Evolutionary conservation across 2,797 vertebrate species (phyloP), one percentile per base, ranked within the genome.

Genomic region (Sebastes ruberrimus): DNA sequence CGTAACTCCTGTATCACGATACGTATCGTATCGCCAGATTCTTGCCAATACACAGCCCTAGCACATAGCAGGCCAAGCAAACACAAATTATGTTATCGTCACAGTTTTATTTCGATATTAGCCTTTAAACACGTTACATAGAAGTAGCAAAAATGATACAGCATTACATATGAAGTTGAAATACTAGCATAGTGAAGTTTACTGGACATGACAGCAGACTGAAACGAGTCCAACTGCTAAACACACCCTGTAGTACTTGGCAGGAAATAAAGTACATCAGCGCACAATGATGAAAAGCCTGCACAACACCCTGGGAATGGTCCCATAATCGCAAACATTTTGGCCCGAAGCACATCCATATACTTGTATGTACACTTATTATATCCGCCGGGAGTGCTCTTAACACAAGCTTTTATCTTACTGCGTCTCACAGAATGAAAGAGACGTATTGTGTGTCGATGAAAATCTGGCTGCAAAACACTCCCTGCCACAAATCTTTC

Each of bases 81-180:
- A 62, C 10, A 22, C 14, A 80, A 70, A 62, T 46, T 25, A 27
- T 69, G 73, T 86, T 83, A 84, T 76, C 23, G 75, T 95, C 92
- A 92, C 90, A 94, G 89, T 92, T 88, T 95, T 91, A 88, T 95
- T 95, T 94, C 84, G 90, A 78, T 92, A 90, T 88, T 82, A 84
- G 86, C 81, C 72, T 81, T 91, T 90, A 94, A 74, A 91, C 70
- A 79, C 52, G 82, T 84, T 87, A 87, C 88, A 91, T 71, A 83
- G 77, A 88, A 86, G 79, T 79, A 87, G 88, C 88, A 85, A 74
- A 88, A 86, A 93, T 70, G 52, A 82, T 91, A 92, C 89, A 90
- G 89, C 86, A n/a, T 88, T 89, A 81, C 76, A 80, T 75, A 71
- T 72, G 49, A 76, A 76, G 78, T 71, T 35, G 71, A 84, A 85